phyloP scores from a whole-genome alignment of 2,113 vertebrate species.

The Pollimyrus isidori region DNA sequence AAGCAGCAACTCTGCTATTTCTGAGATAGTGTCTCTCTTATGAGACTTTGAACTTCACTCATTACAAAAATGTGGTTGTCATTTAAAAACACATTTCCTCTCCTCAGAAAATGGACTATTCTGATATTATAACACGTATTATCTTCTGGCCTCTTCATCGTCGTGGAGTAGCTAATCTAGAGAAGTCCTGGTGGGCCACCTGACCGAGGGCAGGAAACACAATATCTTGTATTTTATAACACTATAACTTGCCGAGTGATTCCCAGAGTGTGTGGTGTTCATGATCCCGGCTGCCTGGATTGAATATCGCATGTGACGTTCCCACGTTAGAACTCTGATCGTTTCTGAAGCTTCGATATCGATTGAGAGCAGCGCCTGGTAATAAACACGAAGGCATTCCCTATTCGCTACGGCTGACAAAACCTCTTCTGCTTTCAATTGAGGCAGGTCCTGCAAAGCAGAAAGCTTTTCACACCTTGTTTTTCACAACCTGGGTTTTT shows the following conservation, averaged over 20 bases:
- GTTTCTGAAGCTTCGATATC: constrained; percentile 19
- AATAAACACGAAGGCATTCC: not conserved
- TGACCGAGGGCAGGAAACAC: not conserved
- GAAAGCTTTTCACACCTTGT: not conserved
- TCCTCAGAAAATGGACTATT: not conserved
- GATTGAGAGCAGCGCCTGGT: constrained; percentile 6
- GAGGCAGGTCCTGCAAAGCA: not conserved
- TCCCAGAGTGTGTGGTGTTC: not conserved
- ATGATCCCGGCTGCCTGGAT: not conserved
- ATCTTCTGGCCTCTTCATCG: not conserved
- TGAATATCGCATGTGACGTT: not conserved
- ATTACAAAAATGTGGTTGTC: not conserved
- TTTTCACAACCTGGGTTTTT: not conserved
- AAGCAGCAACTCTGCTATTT: not conserved
- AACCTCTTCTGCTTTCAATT: constrained; percentile 26
- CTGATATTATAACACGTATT: not conserved
- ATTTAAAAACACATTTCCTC: not conserved
- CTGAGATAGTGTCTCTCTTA: no score
- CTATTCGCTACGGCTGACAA: not conserved
- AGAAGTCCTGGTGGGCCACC: not conserved
- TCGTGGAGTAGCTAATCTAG: not conserved
- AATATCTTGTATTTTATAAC: not conserved
- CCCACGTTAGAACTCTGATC: not conserved
- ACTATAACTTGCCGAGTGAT: not conserved
- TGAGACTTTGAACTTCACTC: not conserved